These are phyloP conservation scores for Guaruba guarouba DNA, from an alignment of 2,113 vertebrate genomes.

Conservation along the genomic window DNA sequence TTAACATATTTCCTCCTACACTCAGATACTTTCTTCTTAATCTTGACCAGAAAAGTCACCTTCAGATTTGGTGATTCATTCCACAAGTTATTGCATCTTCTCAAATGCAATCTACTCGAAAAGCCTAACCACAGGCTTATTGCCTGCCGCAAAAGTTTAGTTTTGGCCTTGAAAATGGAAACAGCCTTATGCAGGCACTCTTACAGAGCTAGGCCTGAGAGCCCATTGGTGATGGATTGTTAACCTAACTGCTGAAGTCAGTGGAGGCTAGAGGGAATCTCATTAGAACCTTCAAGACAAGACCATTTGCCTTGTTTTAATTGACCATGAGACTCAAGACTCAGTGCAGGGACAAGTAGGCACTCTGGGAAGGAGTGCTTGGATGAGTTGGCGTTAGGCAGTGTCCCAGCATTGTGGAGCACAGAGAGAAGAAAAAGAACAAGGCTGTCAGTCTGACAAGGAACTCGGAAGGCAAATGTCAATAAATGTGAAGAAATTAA, in stretches of 20 bases:
- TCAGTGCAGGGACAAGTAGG: rapidly evolving
- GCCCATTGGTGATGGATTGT: not conserved
- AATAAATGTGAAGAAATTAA: not conserved
- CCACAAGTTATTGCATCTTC: not conserved
- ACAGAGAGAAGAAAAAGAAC: not conserved
- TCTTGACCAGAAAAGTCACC: not conserved
- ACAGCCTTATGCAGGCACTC: not conserved
- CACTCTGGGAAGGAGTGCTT: not conserved
- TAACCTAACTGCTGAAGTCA: not conserved
- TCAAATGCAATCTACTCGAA: not conserved
- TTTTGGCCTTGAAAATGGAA: not conserved
- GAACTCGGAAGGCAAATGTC: not conserved
- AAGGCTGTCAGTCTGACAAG: not conserved
- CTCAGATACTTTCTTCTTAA: conserved; percentile 15
- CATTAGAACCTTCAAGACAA: not conserved
- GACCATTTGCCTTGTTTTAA: not conserved
- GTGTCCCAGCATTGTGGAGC: rapidly evolving
- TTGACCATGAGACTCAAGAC: not conserved
- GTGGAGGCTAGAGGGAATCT: not conserved
- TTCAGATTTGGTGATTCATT: not conserved
- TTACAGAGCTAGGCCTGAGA: not conserved
- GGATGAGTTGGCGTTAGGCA: not conserved
- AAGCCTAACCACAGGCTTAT: not conserved
- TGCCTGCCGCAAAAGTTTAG: not conserved
- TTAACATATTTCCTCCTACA: not conserved